Base-by-base conservation (phyloP, 92 coral and sea anemone genomes). In the Siderastrea siderea region DNA sequence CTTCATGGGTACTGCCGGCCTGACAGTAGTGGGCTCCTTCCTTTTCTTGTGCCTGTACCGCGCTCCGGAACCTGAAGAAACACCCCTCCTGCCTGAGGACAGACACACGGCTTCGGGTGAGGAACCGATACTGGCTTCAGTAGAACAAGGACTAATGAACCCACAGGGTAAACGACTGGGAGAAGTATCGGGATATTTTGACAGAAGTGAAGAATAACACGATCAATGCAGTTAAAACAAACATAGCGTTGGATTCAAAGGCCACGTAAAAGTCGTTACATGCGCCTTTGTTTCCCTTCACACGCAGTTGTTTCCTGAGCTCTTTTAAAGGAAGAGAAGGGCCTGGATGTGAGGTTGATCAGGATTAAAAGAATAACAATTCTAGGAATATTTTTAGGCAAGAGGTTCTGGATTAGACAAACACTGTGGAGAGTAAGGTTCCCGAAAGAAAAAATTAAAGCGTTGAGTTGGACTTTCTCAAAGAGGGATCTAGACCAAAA, bases 31-130 rank as follows among this genome's bases (percentile, higher is more conserved):
- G 11, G 94, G 92, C 11, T 46, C 87, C 50, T 46, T 84, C 13
- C 4, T 87, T 66, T 93, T 93, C 82, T 5, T 83, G 7, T 87
- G 79, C 74, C 74, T 93, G 45, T 93, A 86, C 71, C 92, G 94
- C 64, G 45, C 91, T 6, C 94, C 96, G 44, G 74, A 55, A 59
- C 84, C 77, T 11, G 96, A 93, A 47, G 90, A 84, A 80, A 75
- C 77, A 2, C 94, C 92, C 6, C 91, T 93, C 7, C 85, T 90
- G 45, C 83, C 90, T 1, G 75, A 68, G 1, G 43, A 51, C 10
- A 68, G 68, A 68, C 75, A 43, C 54, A 47, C 71, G 16, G 68
- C 17, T 43, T 62, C 82, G 47, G 70, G 60, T 26, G 82, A 61
- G 58, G 83, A 63, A 38, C 47, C 72, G 3, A 17, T 44, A 47